Evolutionary conservation across 2,888 invertebrate species (phyloP).

Genomic region (Leucania comma): DNA sequence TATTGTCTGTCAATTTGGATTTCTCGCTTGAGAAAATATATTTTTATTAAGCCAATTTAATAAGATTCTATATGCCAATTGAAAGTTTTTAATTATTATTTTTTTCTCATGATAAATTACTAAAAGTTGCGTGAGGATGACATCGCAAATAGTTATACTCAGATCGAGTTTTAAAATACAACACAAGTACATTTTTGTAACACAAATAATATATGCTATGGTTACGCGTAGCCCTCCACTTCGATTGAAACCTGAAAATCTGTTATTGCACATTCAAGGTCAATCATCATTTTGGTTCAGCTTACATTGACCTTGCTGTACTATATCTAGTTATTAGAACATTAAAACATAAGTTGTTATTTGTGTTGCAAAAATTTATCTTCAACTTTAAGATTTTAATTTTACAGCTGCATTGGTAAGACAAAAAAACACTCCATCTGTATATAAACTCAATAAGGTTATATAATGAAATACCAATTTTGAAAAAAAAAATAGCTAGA

Average conservation of each 20-base stretch:
- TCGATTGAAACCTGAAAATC: no score
- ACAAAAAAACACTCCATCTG: neutral
- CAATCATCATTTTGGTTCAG: no score
- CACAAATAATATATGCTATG: neutral
- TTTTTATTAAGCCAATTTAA: slow-evolving; percentile 27
- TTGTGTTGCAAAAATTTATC: neutral
- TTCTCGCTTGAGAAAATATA: neutral
- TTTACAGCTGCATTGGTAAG: neutral
- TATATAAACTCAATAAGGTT: neutral
- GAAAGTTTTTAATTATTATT: neutral
- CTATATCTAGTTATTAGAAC: neutral
- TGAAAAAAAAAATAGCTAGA: neutral
- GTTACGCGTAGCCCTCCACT: no score
- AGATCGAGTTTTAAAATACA: neutral
- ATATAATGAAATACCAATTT: neutral
- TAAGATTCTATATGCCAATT: slow-evolving; percentile 7
- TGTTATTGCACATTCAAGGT: no score
- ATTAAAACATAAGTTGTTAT: neutral
- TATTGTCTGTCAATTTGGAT: neutral
- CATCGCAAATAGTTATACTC: slow-evolving; percentile 2
- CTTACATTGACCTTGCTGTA: no score
- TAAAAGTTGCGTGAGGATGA: slow-evolving; percentile 2
- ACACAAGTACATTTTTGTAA: no score
- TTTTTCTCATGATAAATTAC: slow-evolving; percentile 4
- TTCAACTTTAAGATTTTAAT: neutral